Base-by-base conservation (phyloP, 2,113 vertebrate species). In the Zeus faber region DNA sequence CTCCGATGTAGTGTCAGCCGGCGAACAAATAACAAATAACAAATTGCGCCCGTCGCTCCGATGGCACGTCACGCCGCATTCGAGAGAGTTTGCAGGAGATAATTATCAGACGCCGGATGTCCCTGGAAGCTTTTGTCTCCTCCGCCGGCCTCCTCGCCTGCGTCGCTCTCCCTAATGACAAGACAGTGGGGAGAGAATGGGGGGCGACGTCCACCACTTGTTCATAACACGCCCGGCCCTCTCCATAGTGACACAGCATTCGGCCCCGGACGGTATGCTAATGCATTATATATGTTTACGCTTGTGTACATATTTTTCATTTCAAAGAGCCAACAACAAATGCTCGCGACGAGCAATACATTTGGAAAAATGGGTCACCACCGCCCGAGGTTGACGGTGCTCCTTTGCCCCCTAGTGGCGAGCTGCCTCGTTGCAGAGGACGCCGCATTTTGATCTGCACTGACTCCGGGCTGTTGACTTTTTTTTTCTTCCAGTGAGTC, bases 381-480 rank as follows among this genome's bases (percentile, higher is more conserved):
- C 71, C 78, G 67, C 59, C 49, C 58, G 65, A 63, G 64, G 80
- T 88, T 61, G 70, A 81, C 72, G 85, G 88, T 81, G 74, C 85
- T 80, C 69, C 80, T 88, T 88, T 88, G 87, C 89, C 89, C 88
- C 86, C 89, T 65, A 86, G 88, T 90, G 89, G 88, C 67, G 49
- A 37, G 48, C 24, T 25, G 54, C 53, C 65, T 74, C 80, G 84
- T 53, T 89, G 84, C 87, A 89, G 54, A 57, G 23, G 22, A 49
- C n/a, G 49, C 3, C 58, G 25, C 21, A 2, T 69, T 68, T 62
- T 49, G 58, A 64, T 70, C n/a, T 69, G 59, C 54, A 58, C 48
- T 58, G 64, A 63, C 82, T 83, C 63, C 67, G 72, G 77, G 73
- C 78, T 81, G 74, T 76, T 70, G 74, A 69, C 70, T 72, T 56